These are phyloP conservation scores for Bufo bufo DNA, from an alignment of 2,113 vertebrate genomes.

Conservation along the genomic window DNA sequence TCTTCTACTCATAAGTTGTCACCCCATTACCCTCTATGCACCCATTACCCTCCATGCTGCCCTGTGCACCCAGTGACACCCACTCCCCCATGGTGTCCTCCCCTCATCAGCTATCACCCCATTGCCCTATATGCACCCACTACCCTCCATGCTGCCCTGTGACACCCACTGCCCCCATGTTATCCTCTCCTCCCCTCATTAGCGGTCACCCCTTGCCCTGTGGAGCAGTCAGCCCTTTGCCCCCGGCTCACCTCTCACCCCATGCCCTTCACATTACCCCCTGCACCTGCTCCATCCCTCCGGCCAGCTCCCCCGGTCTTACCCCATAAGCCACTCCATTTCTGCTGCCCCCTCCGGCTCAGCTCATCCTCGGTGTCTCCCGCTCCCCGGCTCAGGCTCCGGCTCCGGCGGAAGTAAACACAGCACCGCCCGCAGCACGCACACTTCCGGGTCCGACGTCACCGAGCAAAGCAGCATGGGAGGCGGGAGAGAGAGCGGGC, in stretches of 20 bases:
- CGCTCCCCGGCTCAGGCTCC: constrained; percentile 44
- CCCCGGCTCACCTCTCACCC: neutral
- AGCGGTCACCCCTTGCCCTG: neutral
- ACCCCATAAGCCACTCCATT: constrained; percentile 58
- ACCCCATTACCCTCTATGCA: neutral
- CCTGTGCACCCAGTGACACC: no score
- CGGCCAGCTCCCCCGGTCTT: neutral
- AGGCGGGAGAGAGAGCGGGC: neutral
- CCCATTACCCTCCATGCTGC: neutral
- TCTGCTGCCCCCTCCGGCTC: constrained; percentile 48
- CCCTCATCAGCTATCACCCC: no score
- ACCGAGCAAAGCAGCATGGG: constrained; percentile 31
- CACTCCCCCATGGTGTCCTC: no score
- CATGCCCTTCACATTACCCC: constrained; percentile 33
- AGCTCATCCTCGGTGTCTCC: constrained; percentile 57
- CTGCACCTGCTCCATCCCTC: constrained; percentile 2
- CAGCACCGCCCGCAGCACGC: constrained; percentile 58
- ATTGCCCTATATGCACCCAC: no score
- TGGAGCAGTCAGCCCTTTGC: neutral
- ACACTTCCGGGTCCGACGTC: constrained; percentile 55
- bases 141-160: no score
- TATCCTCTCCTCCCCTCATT: no score
- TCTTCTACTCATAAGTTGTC: neutral
- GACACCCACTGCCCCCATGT: no score
- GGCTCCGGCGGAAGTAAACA: constrained; percentile 57